Evolutionary conservation across 1,140 invertebrate genomes (phyloP), one percentile per base, ranked within the genome.

Genomic region (Rhagoletis pomonella): DNA sequence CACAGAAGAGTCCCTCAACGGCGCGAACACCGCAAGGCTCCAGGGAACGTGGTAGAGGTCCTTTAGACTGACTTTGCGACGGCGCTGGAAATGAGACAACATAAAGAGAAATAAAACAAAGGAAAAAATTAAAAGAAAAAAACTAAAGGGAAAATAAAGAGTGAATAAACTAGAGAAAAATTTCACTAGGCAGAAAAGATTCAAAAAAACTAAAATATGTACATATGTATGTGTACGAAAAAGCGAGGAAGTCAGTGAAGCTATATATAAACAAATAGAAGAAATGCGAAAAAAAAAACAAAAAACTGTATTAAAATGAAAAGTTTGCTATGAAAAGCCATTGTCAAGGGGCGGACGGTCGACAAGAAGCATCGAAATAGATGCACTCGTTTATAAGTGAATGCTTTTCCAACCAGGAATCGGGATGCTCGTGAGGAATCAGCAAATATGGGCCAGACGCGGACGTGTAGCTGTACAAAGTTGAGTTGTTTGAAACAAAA

Each of bases 251-350:
- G 4, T 67, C 64, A 67, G 29, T 14, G 29, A 4, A 58, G 2
- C 19, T 14, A 3, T 29, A 29, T 29, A 29, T 29, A 55, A 12
- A 81, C n/a, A 1, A 17, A 14, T 7, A 10, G n/a, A 3, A 0
- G 12, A 6, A 55, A 55, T 29, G 29, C 1, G 42, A 55, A 50
- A 55, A 29, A 50, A 12, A 77, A 55, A 77, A 44, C 29, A 10
- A 42, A 69, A 65, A 69, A 69, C 5, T 73, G 67, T 42, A 73
- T 73, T 73, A 47, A 73, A 73, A 73, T 47, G 42, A 73, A 73
- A 62, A 73, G 39, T 29, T 77, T 55, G 44, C 10, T 81, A 19
- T 55, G n/a, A 58, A 81, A 81, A 58, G 73, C 47, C 73, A 81
- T 81, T 81, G 73, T 81, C 73, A 55, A 81, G 73, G 50, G 47